Conservation (phyloP, 2,888 invertebrate species). For the Tenthredo amoena region DNA sequence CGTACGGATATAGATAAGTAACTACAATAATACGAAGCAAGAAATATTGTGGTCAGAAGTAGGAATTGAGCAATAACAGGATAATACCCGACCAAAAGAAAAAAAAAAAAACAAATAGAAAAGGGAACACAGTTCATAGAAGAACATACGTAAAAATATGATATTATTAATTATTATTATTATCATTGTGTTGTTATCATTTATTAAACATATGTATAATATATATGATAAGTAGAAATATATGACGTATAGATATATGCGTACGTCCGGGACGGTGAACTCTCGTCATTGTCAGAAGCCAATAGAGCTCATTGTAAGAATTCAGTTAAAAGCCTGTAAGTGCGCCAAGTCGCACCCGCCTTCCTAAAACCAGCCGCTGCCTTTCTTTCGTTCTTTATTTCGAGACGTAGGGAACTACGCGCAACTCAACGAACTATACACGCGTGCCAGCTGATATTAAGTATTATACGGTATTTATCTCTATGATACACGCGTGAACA, state of each 20-base stretch:
- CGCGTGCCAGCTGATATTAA: conserved; percentile 30
- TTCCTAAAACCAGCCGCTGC: not conserved
- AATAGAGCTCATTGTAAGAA: conserved; percentile 2
- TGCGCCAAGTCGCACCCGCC: not conserved
- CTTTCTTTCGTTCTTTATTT: not conserved
- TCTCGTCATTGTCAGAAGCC: conserved; percentile 2
- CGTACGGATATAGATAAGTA: not conserved
- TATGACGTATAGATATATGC: not conserved
- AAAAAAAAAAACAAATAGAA: not conserved
- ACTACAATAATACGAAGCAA: not conserved
- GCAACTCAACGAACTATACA: not conserved
- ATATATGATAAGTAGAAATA: not conserved
- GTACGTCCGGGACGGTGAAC: conserved; percentile 2
- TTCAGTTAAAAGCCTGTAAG: not conserved
- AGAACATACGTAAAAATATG: not conserved
- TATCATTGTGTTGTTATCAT: not conserved
- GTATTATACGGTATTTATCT: not conserved
- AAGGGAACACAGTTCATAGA: not conserved
- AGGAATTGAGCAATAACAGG: not conserved
- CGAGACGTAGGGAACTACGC: not conserved
- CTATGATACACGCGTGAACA: not conserved
- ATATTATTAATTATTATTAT: not conserved
- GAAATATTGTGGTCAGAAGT: not conserved
- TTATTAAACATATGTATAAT: too few species aligned
- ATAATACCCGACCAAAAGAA: not conserved